These are phyloP conservation scores for Zaprionus ornatus DNA, from an alignment of 1,140 invertebrate genomes.

Conservation along the genomic window DNA sequence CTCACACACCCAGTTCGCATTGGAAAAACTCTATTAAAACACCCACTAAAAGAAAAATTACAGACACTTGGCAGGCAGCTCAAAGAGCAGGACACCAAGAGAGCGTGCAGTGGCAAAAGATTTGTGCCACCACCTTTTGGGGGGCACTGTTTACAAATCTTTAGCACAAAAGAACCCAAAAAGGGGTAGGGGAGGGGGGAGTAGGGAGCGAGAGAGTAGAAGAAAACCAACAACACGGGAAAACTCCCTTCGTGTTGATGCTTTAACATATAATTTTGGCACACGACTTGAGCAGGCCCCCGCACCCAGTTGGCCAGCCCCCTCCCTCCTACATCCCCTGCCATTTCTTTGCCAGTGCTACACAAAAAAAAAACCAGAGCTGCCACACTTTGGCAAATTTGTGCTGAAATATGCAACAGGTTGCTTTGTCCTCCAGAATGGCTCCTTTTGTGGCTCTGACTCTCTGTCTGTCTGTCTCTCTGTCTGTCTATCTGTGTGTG, in stretches of 20 bases:
- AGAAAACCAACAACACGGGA: conserved; percentile 20
- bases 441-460: conserved; percentile 24
- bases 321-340: not conserved
- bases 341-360: conserved; percentile 1
- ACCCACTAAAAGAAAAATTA: conserved; percentile 73
- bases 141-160: conserved; percentile 36
- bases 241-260: conserved; percentile 45
- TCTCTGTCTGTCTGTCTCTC: not conserved
- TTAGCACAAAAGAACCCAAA: conserved; percentile 26
- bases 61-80: conserved; percentile 69
- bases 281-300: conserved; percentile 41
- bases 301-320: not conserved
- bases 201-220: conserved; percentile 1
- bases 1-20: conserved; percentile 15
- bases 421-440: conserved; percentile 58
- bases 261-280: conserved; percentile 71
- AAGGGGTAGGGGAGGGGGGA: not conserved
- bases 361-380: conserved; percentile 9
- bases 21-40: conserved; percentile 68
- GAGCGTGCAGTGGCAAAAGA: conserved; percentile 35
- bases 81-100: conserved; percentile 41
- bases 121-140: conserved; percentile 16
- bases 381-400: conserved; percentile 59
- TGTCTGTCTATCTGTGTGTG: conserved; percentile 15
- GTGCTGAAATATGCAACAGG: conserved; percentile 64